A percentile compares a stretch with the other conserved stretches of the same genome.
phyloP scores from a whole-genome alignment of 2,797 vertebrate genomes.

The Tympanoctomys barrerae region DNA sequence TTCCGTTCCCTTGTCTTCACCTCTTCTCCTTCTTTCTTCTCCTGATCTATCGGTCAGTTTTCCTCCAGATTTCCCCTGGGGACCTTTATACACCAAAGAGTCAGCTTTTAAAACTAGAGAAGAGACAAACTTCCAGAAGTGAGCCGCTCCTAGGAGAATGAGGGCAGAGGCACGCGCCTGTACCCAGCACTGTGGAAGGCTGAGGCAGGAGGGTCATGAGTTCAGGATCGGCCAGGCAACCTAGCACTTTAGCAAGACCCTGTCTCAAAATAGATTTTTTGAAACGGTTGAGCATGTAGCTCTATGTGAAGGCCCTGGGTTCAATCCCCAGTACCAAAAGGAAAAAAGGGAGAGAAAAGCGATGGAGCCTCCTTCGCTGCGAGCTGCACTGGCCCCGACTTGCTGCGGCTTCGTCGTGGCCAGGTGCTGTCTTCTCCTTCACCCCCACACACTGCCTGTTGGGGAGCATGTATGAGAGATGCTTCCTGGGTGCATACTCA shows the following conservation, averaged over 20 bases:
- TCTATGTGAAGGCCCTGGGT: not conserved
- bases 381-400: not conserved
- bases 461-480: not conserved
- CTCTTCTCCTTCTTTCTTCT: not conserved
- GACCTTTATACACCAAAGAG: not conserved
- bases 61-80: constrained; percentile 18
- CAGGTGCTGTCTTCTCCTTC: not conserved
- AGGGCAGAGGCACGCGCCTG: not conserved
- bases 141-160: not conserved
- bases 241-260: not conserved
- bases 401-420: not conserved
- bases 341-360: not conserved
- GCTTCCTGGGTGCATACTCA: not conserved
- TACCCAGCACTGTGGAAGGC: not conserved
- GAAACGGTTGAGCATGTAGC: not conserved
- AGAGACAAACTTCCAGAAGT: not conserved
- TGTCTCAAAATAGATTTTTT: not conserved
- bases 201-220: not conserved
- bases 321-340: not conserved
- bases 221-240: not conserved
- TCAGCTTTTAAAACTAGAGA: not conserved
- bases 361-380: not conserved
- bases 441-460: not conserved
- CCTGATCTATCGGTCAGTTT: not conserved
- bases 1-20: not conserved